Conservation (phyloP, 2,113 vertebrate species). For the Xenotilapia longispinis region DNA sequence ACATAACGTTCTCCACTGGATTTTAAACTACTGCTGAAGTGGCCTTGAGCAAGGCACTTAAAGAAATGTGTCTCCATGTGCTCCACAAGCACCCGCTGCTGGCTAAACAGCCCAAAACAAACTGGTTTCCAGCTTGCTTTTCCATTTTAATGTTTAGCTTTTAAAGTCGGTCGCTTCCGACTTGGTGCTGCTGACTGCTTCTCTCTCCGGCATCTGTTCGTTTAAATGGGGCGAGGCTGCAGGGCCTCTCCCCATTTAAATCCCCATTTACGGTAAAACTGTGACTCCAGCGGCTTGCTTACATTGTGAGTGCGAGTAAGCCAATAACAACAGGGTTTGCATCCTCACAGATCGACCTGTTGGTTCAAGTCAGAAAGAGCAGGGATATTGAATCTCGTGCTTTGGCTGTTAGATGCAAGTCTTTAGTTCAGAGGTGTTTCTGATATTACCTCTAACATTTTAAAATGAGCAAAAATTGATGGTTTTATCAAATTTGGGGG, state of each 20-base stretch:
- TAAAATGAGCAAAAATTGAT: background rate
- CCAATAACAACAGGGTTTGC: background rate
- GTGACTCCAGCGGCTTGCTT: background rate
- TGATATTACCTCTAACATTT: background rate
- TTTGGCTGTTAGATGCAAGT: background rate
- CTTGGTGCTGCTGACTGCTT: background rate
- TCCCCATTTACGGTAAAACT: background rate
- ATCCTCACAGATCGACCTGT: background rate
- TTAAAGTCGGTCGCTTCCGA: background rate
- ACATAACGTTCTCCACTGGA: background rate
- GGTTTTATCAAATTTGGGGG: background rate
- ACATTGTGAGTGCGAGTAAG: background rate
- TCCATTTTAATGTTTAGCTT: background rate
- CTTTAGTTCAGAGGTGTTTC: background rate
- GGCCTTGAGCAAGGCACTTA: constrained; percentile 41
- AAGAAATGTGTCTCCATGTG: constrained; percentile 2
- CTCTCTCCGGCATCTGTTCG: background rate
- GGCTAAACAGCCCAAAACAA: constrained; percentile 22
- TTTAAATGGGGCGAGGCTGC: background rate
- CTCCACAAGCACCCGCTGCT: constrained; percentile 24
- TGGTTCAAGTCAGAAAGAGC: background rate
- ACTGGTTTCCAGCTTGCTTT: background rate
- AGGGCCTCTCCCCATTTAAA: background rate
- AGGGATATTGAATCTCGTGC: background rate
- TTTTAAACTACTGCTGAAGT: background rate